Evolutionary conservation across 2,888 invertebrate species (phyloP).

Genomic region (Leucoma salicis): DNA sequence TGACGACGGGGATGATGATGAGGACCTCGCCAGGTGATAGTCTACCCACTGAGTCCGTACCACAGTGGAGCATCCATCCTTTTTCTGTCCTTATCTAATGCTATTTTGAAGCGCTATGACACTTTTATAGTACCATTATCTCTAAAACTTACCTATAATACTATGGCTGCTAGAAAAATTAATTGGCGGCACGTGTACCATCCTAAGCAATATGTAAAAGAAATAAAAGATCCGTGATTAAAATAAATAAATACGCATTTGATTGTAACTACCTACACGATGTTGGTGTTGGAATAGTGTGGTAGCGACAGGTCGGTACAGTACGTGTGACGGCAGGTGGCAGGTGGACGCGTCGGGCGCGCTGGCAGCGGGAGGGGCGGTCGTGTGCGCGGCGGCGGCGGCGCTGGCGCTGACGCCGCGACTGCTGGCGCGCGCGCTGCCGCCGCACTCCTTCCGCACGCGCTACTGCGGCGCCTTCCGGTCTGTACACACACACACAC

Average conservation of each 20-base stretch:
- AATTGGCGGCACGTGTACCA: too few relatives aligned
- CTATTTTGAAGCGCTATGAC: too few relatives aligned
- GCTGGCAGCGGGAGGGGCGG: constrained; percentile 23
- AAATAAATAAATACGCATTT: not conserved
- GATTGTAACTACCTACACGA: not conserved
- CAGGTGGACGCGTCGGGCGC: constrained; percentile 14
- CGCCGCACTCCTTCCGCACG: constrained; percentile 84
- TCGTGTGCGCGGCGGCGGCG: constrained; percentile 84
- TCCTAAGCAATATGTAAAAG: too few relatives aligned
- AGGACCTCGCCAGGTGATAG: not conserved
- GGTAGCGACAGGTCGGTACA: not conserved
- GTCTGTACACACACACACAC: constrained; percentile 48
- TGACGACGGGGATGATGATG: not conserved
- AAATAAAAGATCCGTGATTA: too few relatives aligned
- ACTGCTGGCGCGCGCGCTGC: constrained; percentile 85
- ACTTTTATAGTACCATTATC: too few relatives aligned
- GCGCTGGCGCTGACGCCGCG: constrained; percentile 85
- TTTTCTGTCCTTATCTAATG: too few relatives aligned
- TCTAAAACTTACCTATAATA: too few relatives aligned
- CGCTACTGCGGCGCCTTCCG: constrained; percentile 86
- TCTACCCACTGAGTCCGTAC: too few relatives aligned
- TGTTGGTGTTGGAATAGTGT: too few relatives aligned
- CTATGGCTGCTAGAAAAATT: too few relatives aligned
- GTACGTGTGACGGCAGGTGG: constrained; percentile 15
- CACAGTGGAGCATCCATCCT: too few relatives aligned